Evolutionary conservation across 2,888 invertebrate genomes (phyloP).

Genomic region (Taphrorychus bicolor): DNA sequence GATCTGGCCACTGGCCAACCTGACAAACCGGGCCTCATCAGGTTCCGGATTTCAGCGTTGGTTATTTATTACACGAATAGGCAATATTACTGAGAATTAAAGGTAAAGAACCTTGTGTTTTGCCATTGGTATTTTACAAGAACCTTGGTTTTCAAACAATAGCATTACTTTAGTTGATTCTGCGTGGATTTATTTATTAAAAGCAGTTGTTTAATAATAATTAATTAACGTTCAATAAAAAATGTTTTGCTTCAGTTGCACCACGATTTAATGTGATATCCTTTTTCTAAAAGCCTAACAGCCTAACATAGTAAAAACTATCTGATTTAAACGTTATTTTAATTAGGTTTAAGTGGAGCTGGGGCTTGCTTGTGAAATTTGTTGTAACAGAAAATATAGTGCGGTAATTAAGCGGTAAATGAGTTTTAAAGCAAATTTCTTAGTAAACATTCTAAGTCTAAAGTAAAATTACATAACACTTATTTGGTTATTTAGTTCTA

Average conservation of each 20-base stretch:
- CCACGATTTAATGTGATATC: not conserved
- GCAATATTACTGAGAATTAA: not conserved
- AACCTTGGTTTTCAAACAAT: not conserved
- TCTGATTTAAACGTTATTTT: not conserved
- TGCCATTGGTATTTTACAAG: conserved; percentile 1
- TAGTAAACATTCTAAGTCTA: no score
- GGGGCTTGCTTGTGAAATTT: not conserved
- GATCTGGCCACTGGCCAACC: not conserved
- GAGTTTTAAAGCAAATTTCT: not conserved
- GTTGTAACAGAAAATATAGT: not conserved
- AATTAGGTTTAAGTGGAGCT: not conserved
- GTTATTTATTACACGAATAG: not conserved
- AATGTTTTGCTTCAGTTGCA: not conserved
- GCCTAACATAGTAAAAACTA: no score
- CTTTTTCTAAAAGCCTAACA: no score
- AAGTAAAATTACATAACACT: no score
- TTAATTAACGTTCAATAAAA: not conserved
- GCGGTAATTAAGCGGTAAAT: not conserved
- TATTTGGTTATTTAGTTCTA: no score
- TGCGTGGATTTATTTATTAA: no score
- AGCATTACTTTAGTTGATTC: no score
- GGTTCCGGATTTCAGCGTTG: conserved; percentile 5
- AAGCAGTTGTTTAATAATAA: not conserved
- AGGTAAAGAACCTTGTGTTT: not conserved
- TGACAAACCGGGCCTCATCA: not conserved